Evolutionary conservation across 2,113 vertebrate genomes (phyloP).

Genomic region (Rhinopomastus cyanomelas): DNA sequence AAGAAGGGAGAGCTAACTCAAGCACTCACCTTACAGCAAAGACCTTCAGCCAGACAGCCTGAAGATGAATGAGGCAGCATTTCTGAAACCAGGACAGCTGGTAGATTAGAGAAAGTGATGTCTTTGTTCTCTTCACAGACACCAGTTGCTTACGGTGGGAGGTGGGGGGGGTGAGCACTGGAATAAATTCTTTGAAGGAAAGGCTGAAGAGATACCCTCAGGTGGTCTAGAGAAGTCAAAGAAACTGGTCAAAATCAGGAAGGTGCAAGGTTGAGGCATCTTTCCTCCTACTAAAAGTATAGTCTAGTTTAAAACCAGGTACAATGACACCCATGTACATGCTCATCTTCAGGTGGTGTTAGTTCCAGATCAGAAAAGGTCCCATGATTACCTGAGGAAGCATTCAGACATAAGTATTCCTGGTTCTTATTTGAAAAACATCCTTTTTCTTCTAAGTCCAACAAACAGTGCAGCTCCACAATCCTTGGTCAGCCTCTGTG

Average conservation of each 20-base stretch:
- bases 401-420: background rate
- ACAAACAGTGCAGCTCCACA: background rate
- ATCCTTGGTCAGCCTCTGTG: background rate
- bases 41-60: background rate
- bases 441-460: background rate
- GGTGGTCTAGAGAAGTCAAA: background rate
- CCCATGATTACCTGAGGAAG: background rate
- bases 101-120: background rate
- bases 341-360: background rate
- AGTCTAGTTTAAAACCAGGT: background rate
- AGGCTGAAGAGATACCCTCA: background rate
- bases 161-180: background rate
- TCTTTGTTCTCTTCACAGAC: background rate
- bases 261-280: background rate
- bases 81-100: background rate
- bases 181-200: constrained; percentile 8
- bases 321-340: rapidly evolving
- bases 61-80: constrained; percentile 2
- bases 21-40: background rate
- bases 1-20: background rate
- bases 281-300: background rate
- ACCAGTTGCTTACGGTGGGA: background rate
- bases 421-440: background rate
- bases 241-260: background rate
- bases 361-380: background rate